phyloP scores from a whole-genome alignment of 2,113 vertebrate species.

The Cephalopterus ornatus region DNA sequence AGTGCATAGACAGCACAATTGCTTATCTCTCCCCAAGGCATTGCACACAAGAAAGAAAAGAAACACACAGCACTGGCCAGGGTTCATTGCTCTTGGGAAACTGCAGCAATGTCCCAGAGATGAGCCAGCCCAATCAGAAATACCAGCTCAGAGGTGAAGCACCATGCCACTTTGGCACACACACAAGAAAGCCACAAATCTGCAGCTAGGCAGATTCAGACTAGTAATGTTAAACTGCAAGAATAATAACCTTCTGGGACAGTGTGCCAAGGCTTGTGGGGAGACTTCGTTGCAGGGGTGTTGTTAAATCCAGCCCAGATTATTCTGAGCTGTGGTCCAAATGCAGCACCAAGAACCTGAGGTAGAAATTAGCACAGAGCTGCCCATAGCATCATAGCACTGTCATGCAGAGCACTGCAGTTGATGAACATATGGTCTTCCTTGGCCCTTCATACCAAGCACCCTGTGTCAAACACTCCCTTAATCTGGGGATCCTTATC shows the following conservation, averaged over 20 bases:
- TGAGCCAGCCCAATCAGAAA: background rate
- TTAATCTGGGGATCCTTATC: background rate
- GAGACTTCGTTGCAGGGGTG: background rate
- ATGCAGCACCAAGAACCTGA: background rate
- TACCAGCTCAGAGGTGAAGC: background rate
- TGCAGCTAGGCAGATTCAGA: background rate
- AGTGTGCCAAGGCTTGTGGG: background rate
- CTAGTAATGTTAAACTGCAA: background rate
- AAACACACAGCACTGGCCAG: background rate
- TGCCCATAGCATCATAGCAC: background rate
- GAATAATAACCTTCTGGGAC: background rate
- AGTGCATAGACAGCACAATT: background rate
- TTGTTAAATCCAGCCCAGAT: background rate
- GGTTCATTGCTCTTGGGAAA: constrained; percentile 34
- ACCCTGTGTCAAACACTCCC: background rate
- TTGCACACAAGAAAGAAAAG: background rate
- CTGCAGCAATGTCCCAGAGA: background rate
- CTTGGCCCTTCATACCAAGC: background rate
- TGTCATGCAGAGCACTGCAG: background rate
- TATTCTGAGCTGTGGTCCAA: background rate
- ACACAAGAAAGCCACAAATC: background rate
- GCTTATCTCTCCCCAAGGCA: constrained; percentile 7
- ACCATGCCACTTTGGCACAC: fast-evolving
- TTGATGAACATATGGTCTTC: background rate
- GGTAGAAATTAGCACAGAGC: background rate